Percentiles rank a stretch among this genome's conserved stretches.
These are phyloP conservation scores for Sycophila sp. DNA, from an alignment of 1,140 invertebrate genomes.

Conservation along the genomic window DNA sequence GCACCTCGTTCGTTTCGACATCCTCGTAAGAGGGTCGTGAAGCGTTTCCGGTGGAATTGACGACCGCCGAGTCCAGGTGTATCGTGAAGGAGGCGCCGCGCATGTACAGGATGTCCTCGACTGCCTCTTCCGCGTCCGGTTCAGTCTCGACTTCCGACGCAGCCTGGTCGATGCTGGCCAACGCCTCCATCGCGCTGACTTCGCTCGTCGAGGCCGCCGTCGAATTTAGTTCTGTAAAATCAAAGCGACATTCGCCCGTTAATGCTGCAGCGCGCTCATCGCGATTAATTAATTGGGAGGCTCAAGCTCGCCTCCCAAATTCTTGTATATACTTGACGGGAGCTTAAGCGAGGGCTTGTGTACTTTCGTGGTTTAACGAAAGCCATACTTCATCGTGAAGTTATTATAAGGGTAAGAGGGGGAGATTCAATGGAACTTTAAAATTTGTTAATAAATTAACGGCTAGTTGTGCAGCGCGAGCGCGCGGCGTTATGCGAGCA, in stretches of 20 bases:
- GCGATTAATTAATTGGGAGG: no score
- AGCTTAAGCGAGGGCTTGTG: no score
- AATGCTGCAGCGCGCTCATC: no score
- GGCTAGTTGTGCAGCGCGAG: no score
- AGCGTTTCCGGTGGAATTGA: not conserved
- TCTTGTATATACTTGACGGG: no score
- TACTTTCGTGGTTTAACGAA: no score
- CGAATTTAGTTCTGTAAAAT: constrained; percentile 78
- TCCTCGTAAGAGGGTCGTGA: constrained; percentile 37
- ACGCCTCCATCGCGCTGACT: constrained; percentile 40
- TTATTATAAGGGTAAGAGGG: no score
- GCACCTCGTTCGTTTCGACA: constrained; percentile 50
- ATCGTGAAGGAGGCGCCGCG: constrained; percentile 85
- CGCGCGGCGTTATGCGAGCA: no score
- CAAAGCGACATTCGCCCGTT: no score
- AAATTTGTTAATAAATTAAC: no score
- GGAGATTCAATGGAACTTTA: no score
- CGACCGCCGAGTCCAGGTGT: constrained; percentile 70
- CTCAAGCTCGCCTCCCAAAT: no score
- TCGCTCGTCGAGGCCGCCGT: constrained; percentile 68
- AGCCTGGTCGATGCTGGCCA: constrained; percentile 5
- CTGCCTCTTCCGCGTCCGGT: constrained; percentile 64
- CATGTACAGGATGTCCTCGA: constrained; percentile 82
- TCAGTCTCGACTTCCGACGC: constrained; percentile 51
- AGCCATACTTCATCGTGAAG: not conserved